Conservation (phyloP, 2,888 invertebrate genomes). For the Melanchra persicariae region DNA sequence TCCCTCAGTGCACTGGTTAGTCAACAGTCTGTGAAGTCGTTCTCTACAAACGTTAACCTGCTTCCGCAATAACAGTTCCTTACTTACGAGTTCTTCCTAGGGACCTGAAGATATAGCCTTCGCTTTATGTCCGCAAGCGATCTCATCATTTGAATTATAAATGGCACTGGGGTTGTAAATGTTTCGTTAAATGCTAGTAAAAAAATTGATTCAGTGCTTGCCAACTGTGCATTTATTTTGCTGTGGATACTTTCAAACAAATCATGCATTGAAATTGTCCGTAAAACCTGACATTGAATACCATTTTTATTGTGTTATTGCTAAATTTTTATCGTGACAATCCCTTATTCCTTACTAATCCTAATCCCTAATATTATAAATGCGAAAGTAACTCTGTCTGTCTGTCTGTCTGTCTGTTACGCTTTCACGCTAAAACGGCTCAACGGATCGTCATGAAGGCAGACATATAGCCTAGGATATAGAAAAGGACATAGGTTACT, state of each 20-base stretch:
- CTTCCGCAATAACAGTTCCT: slow-evolving; percentile 78
- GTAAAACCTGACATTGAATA: background rate
- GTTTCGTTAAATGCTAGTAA: slow-evolving; percentile 44
- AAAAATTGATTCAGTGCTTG: slow-evolving; percentile 26
- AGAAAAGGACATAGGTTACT: too few relatives aligned
- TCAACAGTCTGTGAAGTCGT: slow-evolving; percentile 83
- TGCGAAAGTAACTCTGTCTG: too few relatives aligned
- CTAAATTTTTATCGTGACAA: too few relatives aligned
- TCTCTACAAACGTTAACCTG: slow-evolving; percentile 82
- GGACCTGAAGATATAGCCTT: slow-evolving; percentile 65
- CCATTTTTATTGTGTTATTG: background rate
- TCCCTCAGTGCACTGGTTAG: slow-evolving; percentile 69
- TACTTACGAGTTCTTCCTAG: slow-evolving; percentile 65
- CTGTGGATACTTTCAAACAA: background rate
- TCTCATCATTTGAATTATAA: slow-evolving; percentile 54
- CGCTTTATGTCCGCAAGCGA: slow-evolving; percentile 43
- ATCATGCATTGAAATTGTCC: background rate
- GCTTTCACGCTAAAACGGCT: too few relatives aligned
- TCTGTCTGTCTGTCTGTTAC: too few relatives aligned
- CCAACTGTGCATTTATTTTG: background rate
- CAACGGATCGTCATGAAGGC: too few relatives aligned
- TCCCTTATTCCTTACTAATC: too few relatives aligned
- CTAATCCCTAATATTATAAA: too few relatives aligned
- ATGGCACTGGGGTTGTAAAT: slow-evolving; percentile 33
- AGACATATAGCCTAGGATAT: too few relatives aligned